Conservation (phyloP, 2,797 vertebrate genomes). For the Helostoma temminkii region DNA sequence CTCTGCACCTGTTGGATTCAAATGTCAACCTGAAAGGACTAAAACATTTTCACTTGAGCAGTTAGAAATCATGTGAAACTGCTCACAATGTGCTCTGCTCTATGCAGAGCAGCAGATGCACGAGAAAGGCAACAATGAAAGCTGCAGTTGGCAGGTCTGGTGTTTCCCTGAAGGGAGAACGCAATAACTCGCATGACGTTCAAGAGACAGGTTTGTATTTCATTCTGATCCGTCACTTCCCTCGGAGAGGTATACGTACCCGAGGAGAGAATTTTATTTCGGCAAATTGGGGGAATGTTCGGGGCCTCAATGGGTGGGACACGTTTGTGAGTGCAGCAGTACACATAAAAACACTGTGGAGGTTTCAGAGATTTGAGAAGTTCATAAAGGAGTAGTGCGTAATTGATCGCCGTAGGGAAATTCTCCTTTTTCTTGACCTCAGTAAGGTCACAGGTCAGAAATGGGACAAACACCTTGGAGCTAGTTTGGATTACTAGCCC, state of each 20-base stretch:
- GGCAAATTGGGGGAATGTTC: constrained; percentile 7
- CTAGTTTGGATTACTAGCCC: constrained; percentile 23
- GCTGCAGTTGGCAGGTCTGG: constrained; percentile 28
- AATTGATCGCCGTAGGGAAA: constrained; percentile 27
- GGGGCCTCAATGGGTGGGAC: constrained; percentile 43
- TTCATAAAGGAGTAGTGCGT: constrained; percentile 44
- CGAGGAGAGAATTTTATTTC: constrained; percentile 53
- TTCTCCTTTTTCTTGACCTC: constrained; percentile 7
- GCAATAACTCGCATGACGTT: constrained; percentile 46
- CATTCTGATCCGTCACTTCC: constrained; percentile 63
- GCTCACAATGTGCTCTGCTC: constrained; percentile 2
- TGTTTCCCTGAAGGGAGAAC: constrained; percentile 36
- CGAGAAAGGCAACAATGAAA: constrained; percentile 7
- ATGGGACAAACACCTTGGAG: constrained; percentile 42
- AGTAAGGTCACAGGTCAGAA: constrained; percentile 50
- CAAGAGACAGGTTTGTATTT: constrained; percentile 66
- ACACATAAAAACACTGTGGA: constrained; percentile 41
- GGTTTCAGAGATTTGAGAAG: constrained; percentile 34
- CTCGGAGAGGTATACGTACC: constrained; percentile 67
- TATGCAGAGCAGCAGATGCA: constrained; percentile 20
- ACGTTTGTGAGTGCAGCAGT: constrained; percentile 22
- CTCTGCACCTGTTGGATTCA: constrained; percentile 36
- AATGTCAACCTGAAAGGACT: constrained; percentile 22
- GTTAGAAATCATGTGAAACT: constrained; percentile 25
- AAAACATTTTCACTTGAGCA: constrained; percentile 17